A percentile compares a stretch with the other conserved stretches of the same genome.
Conservation (phyloP, 2,888 invertebrate species). For the Lucinisca nassula region DNA sequence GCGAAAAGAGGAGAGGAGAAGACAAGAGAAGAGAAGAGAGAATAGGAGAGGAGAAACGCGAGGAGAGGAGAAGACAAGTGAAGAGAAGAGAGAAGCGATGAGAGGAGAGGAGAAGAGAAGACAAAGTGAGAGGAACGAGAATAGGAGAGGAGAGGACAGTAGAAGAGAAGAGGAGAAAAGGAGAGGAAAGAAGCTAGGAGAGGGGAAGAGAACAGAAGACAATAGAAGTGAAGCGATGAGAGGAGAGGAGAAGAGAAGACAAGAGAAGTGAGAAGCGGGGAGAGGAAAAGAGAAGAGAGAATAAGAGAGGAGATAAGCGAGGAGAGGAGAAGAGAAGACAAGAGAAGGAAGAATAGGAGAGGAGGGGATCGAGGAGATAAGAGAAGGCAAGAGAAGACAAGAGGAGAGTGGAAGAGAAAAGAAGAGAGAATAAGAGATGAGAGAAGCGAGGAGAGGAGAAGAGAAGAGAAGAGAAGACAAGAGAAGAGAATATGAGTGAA, state of each 20-base stretch:
- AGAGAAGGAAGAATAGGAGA: not conserved
- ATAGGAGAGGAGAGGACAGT: not conserved
- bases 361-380: not conserved
- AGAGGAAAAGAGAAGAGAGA: not conserved
- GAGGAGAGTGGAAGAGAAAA: not conserved
- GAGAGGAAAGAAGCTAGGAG: not conserved
- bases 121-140: not conserved
- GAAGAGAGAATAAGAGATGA: not conserved
- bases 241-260: not conserved
- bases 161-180: not conserved
- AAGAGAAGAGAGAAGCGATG: not conserved
- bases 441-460: not conserved
- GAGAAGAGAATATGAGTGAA: not conserved
- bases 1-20: not conserved
- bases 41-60: not conserved
- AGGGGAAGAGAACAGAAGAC: not conserved
- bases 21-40: not conserved
- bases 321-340: not conserved
- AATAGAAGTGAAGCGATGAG: not conserved
- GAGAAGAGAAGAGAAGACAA: not conserved
- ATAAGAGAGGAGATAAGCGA: not conserved
- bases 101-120: not conserved
- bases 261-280: not conserved
- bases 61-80: not conserved
- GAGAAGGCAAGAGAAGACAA: not conserved